A percentile compares a stretch with the other conserved stretches of the same genome.
Evolutionary conservation across 2,113 vertebrate species (phyloP).

Genomic region (Indicator indicator): DNA sequence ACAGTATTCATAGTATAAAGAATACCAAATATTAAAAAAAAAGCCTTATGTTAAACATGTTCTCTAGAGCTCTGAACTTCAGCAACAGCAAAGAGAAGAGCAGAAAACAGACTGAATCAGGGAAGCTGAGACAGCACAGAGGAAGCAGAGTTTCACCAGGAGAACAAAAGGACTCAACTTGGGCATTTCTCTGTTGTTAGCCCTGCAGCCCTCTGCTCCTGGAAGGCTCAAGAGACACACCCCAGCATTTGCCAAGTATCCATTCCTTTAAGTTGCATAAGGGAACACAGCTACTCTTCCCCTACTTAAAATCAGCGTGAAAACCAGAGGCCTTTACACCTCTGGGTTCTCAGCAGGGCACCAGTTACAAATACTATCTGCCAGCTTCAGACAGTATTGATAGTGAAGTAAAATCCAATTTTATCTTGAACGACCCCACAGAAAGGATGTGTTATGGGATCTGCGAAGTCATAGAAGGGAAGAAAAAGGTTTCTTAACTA

Average conservation of each 20-base stretch:
- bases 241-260: neutral
- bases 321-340: neutral
- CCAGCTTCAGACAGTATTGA: neutral
- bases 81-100: neutral
- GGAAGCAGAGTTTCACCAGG: neutral
- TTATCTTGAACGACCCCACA: neutral
- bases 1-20: neutral
- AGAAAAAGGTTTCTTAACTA: neutral
- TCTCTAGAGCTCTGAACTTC: neutral
- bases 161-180: fast-evolving
- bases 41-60: neutral
- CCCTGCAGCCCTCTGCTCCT: neutral
- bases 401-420: neutral
- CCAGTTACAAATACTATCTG: neutral
- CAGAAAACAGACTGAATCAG: neutral
- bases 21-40: neutral
- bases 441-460: neutral
- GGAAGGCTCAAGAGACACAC: neutral
- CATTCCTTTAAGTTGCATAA: neutral
- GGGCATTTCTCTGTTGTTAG: neutral
- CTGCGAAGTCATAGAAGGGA: neutral
- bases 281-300: neutral
- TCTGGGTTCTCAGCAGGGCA: neutral
- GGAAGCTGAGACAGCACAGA: neutral
- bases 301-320: too few relatives aligned